These are phyloP conservation scores for Pangasianodon gigas DNA, from an alignment of 2,113 vertebrate genomes.

Conservation along the genomic window DNA sequence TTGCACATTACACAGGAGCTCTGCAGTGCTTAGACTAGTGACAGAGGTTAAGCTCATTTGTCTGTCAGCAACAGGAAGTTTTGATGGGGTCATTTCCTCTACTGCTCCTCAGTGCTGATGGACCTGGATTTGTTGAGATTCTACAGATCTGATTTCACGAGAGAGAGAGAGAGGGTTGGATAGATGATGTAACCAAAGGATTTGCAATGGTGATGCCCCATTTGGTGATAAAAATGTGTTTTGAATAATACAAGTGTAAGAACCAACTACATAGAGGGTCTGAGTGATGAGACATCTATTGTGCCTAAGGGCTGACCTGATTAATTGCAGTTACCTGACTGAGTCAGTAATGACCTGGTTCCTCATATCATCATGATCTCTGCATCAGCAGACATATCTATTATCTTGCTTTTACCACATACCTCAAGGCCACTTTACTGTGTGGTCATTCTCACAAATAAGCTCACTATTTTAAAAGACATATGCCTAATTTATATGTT, in stretches of 20 bases:
- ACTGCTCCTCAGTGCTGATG: conserved; percentile 30
- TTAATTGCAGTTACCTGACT: conserved; percentile 27
- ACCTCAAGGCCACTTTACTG: background rate
- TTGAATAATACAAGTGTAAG: conserved; percentile 15
- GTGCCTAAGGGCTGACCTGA: conserved; percentile 20
- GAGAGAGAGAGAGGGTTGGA: background rate
- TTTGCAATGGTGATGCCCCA: background rate
- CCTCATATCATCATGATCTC: conserved; percentile 22
- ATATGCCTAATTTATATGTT: background rate
- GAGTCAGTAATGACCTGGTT: conserved; percentile 25
- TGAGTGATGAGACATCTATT: conserved; percentile 14
- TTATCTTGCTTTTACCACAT: background rate
- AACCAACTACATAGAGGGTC: conserved; percentile 15
- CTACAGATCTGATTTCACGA: conserved; percentile 37
- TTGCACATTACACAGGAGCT: conserved; percentile 34
- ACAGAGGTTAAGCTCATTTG: conserved; percentile 47
- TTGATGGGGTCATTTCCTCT: conserved; percentile 49
- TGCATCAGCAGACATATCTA: conserved; percentile 11
- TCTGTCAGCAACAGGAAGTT: conserved; percentile 52
- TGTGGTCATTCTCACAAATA: conserved; percentile 3
- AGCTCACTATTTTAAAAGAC: background rate
- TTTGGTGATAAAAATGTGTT: conserved; percentile 17
- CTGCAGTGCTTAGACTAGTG: conserved; percentile 15
- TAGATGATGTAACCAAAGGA: conserved; percentile 13
- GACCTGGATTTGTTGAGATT: conserved; percentile 43